Evolutionary conservation across 2,113 vertebrate species (phyloP), one percentile per base, ranked within the genome.

Genomic region (Urocynchramus pylzowi): DNA sequence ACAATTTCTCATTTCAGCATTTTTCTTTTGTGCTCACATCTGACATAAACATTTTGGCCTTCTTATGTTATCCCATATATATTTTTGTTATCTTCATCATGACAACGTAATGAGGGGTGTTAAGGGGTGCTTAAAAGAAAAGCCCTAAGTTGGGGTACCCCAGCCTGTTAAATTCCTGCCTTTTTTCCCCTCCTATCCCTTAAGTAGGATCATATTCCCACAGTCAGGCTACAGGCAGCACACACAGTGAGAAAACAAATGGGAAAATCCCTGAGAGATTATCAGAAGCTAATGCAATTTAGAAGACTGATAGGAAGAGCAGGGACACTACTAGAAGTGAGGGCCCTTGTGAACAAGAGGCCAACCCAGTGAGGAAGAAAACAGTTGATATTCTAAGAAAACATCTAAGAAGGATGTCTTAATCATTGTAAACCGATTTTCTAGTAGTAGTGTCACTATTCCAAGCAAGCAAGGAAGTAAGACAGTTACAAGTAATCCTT

Each of bases 401-500:
- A 59, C 7, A 31, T 61, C 53, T 82, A 85, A 85, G 71, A 83
- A 68, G 23, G 71, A 86, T 77, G 54, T 73, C 79, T 85, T 88
- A 92, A 39, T 56, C 20, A 57, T 6, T 79, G 49, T 78, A 94
- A 97, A 93, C 76, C 4, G 3, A 86, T 96, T 94, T 95, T 88
- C 74, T 79, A n/a, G n/a, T n/a, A n/a, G n/a, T 61, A 91, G 57
- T 87, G 87, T 82, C 93, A 87, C 61, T 82, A 89, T 89, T 92
- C 87, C 73, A 95, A 94, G 81, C 54, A 84, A 94, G 57, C 81
- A 85, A 90, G 78, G 63, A 93, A 93, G 45, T 68, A 84, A 71
- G 17, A 73, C 86, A 89, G 80, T 90, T 90, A 95, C 45, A 84
- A 83, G 30, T 90, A 96, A 96, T 96, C 89, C 93, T 95, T 91